Conservation (phyloP, 37 sponge, comb jelly and placozoan genomes). For the Beroe forskalii region DNA sequence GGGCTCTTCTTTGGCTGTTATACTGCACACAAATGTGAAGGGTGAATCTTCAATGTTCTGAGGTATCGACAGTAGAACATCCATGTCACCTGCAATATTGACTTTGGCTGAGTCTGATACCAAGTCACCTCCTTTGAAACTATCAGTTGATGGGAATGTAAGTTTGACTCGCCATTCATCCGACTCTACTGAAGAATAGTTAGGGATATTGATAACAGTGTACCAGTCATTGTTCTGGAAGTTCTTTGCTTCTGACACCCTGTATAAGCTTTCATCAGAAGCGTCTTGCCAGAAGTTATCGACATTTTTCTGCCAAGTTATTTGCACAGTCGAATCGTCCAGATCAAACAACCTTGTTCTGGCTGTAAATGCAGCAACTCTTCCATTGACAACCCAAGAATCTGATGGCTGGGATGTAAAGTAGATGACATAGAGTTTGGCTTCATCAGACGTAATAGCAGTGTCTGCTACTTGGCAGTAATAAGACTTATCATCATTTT, state of each 20-base stretch:
- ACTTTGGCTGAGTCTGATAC: neutral
- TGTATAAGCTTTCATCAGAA: neutral
- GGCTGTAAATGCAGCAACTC: constrained; percentile 3
- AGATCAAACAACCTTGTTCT: neutral
- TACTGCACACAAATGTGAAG: neutral
- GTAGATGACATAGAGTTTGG: neutral
- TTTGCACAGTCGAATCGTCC: neutral
- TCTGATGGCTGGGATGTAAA: neutral
- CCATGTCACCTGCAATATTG: neutral
- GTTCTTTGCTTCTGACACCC: neutral
- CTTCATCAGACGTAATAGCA: neutral
- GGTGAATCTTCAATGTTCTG: neutral
- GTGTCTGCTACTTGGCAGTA: neutral
- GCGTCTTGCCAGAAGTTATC: neutral
- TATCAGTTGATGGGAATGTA: neutral
- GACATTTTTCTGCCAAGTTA: neutral
- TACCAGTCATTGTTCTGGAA: neutral
- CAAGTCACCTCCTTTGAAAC: neutral
- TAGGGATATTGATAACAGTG: constrained; percentile 5
- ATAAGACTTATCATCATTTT: neutral
- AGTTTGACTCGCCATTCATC: neutral
- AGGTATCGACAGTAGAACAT: neutral
- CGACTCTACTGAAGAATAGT: neutral
- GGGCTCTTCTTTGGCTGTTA: neutral
- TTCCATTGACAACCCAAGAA: neutral